Evolutionary conservation across 2,113 vertebrate species (phyloP).

Genomic region (Erythrocebus patas): DNA sequence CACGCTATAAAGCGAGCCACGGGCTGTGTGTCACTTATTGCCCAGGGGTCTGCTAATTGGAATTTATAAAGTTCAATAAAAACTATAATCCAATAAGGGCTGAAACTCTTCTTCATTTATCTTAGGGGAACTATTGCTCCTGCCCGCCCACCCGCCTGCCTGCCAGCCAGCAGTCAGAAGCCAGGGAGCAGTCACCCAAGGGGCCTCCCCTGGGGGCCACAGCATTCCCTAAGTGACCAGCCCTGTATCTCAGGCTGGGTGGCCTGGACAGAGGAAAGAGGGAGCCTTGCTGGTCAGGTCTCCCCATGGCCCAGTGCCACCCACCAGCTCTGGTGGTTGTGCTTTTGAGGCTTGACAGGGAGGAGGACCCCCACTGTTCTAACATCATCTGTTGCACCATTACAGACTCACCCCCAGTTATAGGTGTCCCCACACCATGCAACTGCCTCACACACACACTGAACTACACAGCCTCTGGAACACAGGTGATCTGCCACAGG

Average conservation of each 20-base stretch:
- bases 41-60: slow-evolving; percentile 89
- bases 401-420: neutral
- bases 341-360: neutral
- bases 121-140: slow-evolving; percentile 86
- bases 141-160: slow-evolving; percentile 73
- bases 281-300: neutral
- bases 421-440: neutral
- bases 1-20: slow-evolving; percentile 84
- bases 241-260: neutral
- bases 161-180: slow-evolving; percentile 54
- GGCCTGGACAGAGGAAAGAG: neutral
- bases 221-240: neutral
- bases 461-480: neutral
- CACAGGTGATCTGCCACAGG: neutral
- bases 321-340: neutral
- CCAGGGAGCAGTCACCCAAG: neutral
- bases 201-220: neutral
- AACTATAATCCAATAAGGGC: slow-evolving; percentile 89
- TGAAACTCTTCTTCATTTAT: slow-evolving; percentile 89
- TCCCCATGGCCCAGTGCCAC: neutral
- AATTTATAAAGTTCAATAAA: slow-evolving; percentile 92
- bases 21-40: slow-evolving; percentile 84
- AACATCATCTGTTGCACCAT: neutral
- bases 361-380: neutral
- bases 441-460: neutral